These are phyloP conservation scores for Drosophila phalerata DNA, from an alignment of 2,888 invertebrate species.

Conservation along the genomic window DNA sequence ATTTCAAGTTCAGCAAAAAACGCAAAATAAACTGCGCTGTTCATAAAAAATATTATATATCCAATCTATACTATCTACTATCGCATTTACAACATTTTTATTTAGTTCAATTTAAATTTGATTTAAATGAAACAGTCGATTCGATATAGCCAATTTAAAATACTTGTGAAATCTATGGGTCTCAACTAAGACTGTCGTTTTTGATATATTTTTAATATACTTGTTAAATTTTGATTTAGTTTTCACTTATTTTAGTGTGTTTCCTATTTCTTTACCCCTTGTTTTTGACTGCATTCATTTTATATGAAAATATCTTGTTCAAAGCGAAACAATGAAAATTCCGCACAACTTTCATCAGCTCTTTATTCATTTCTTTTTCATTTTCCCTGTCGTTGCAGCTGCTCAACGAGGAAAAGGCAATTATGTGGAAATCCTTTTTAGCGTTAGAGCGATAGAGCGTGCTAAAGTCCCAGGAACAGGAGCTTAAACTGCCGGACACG, in stretches of 20 bases:
- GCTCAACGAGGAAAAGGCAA: slow-evolving; percentile 35
- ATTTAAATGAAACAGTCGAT: too few species aligned
- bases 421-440: slow-evolving; percentile 39
- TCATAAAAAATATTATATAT: background rate
- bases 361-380: background rate
- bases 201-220: too few species aligned
- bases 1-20: slow-evolving; percentile 70
- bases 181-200: too few species aligned
- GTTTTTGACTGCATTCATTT: background rate
- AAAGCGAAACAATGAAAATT: slow-evolving; percentile 2
- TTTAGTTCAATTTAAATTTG: too few species aligned
- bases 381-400: background rate
- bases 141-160: too few species aligned
- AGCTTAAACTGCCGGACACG: background rate
- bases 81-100: too few species aligned
- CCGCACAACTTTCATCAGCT: slow-evolving; percentile 13
- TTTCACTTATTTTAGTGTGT: background rate
- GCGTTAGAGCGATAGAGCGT: background rate
- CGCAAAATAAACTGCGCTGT: slow-evolving; percentile 29
- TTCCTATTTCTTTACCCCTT: background rate
- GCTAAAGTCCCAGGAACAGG: background rate
- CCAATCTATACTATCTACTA: too few species aligned
- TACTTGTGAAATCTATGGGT: too few species aligned
- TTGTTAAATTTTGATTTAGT: background rate
- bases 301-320: slow-evolving; percentile 5